Evolutionary conservation across 2,888 invertebrate genomes (phyloP), one percentile per base, ranked within the genome.

Genomic region (Cyclophora punctaria): DNA sequence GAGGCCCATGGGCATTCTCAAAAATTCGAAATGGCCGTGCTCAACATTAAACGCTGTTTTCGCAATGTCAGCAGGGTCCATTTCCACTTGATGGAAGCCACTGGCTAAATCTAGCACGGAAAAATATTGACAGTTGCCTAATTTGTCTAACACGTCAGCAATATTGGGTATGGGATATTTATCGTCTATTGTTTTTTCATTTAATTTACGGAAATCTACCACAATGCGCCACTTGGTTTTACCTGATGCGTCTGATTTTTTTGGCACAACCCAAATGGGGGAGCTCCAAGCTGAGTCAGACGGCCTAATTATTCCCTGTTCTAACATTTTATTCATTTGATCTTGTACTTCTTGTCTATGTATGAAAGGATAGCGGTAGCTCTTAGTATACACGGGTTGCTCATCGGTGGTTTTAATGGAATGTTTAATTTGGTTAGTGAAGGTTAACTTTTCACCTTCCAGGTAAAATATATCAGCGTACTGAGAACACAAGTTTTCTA

Each of bases 21-120:
- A 34, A 45, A 59, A 67, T 54, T 67, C 65, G 40, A 56, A 64
- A 44, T 67, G 66, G 0, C 61, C 60, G 41, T 63, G 60, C 20
- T 64, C 61, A 33, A 62, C 59, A 44, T 56, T 58, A 20, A 68
- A 67, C 2, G 60, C 67, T 5, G 67, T 67, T 46, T 67, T 64
- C 3, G 44, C 4, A 20, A 44, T 44, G 7, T 44, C 44, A 3
- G 44, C 33, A 6, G 44, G 20, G 33, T 44, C 34, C 44, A 44
- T 44, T 44, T 44, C 44, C 4, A 44, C 44, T 20, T 44, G 44
- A 44, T 44, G 34, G 44, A 44, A 44, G 5, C 44, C 44, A 6
- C 44, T 44, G 34, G 44, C 44, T 6, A 44, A 20, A 44, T 44
- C 44, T 44, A 44, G 44, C 33, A 34, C 34, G 5, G 44, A 33